Base-by-base conservation (phyloP, 2,113 vertebrate species). In the Oryzias celebensis region DNA sequence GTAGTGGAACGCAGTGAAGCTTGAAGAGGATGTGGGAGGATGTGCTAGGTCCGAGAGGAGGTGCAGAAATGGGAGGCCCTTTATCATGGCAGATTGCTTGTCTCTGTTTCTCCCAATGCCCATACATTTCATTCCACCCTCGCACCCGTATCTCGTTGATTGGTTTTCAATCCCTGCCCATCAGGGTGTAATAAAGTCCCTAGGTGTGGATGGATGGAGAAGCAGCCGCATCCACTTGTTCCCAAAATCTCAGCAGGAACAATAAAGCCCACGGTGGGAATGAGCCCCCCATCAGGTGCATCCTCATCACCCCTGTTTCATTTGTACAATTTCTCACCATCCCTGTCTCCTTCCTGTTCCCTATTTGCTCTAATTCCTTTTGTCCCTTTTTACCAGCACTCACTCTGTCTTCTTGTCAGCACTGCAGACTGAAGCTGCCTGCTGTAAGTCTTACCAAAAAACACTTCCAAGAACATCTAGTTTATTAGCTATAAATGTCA, bases 11-110 rank as follows among this genome's bases (percentile, higher is more conserved):
- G 60, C 87, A 83, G 80, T 61, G 61, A 85, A 65, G 85, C 88
- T 84, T 91, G 87, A 91, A 91, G 88, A 87, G 83, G 89, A 88
- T 73, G 65, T 52, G 59, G 78, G 75, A 84, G 85, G 79, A 82
- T 78, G 58, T 56, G 68, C 80, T 61, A 70, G 75, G 82, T 71
- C 62, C 53, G 31, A 76, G 57, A 77, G 61, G 49, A 75, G 76
- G 47, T 59, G 64, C 49, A 63, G 22, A 60, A 61, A 72, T 58
- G 52, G 66, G 48, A 71, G 78, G 77, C 86, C 88, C 87, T 92
- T 89, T 80, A 90, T 91, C 91, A 91, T 80, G 68, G 79, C 83
- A 90, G 90, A 90, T 88, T 91, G 90, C 89, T 81, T 92, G 90
- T 90, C 91, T 81, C 52, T 59, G 69, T 16, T 41, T 61, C 66